Evolutionary conservation across 2,797 vertebrate species (phyloP).

Genomic region (Sebastolobus altivelis): DNA sequence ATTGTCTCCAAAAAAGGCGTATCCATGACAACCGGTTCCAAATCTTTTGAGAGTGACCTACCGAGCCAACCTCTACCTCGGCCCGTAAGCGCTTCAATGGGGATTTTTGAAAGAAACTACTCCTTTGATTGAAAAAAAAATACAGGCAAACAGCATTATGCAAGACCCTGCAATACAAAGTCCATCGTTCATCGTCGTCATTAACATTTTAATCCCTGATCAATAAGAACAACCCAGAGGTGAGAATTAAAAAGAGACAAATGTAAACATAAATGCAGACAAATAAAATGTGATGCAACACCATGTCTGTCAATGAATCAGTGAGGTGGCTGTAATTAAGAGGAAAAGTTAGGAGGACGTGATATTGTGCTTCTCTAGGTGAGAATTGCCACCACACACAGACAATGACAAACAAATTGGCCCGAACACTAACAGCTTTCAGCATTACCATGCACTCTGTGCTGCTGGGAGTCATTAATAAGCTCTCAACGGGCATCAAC

Average conservation of each 20-base stretch:
- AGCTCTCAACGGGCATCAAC: slow-evolving; percentile 28
- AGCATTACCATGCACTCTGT: slow-evolving; percentile 27
- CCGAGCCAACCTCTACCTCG: slow-evolving; percentile 28
- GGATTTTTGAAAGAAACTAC: not conserved
- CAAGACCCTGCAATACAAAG: slow-evolving; percentile 33
- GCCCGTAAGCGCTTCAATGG: not conserved
- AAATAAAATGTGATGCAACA: slow-evolving; percentile 30
- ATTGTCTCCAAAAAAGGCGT: slow-evolving; percentile 47
- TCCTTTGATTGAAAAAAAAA: not conserved
- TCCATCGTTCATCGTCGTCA: not conserved
- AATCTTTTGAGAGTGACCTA: slow-evolving; percentile 46
- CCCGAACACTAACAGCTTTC: slow-evolving; percentile 11
- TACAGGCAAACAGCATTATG: slow-evolving; percentile 20
- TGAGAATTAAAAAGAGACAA: not conserved
- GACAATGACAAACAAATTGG: slow-evolving; percentile 43
- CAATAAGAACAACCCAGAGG: slow-evolving; percentile 39
- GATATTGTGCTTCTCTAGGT: slow-evolving; percentile 3
- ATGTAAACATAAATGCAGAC: not conserved
- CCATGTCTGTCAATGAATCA: not conserved
- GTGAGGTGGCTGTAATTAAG: slow-evolving; percentile 6
- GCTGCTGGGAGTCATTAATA: slow-evolving; percentile 51
- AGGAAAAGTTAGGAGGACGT: not conserved
- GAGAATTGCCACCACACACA: not conserved
- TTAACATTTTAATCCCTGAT: slow-evolving; percentile 53
- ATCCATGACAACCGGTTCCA: slow-evolving; percentile 70